Conservation (phyloP, 2,797 vertebrate genomes). For the Champsocephalus gunnari region DNA sequence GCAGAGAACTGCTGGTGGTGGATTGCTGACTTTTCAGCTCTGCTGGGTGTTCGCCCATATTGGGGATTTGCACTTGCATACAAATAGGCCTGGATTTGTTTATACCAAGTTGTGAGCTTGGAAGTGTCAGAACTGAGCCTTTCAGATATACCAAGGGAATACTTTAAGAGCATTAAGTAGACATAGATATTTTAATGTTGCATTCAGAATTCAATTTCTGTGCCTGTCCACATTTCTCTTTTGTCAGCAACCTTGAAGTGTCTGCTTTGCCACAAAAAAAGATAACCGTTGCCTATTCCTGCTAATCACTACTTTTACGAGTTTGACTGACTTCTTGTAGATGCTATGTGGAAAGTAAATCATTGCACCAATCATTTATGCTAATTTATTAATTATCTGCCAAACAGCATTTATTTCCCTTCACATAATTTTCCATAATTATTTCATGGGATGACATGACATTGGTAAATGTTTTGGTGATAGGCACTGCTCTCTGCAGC, state of each 20-base stretch:
- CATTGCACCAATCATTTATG: not conserved
- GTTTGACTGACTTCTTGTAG: not conserved
- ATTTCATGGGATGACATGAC: not conserved
- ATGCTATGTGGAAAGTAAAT: slow-evolving; percentile 4
- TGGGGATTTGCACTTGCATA: slow-evolving; percentile 40
- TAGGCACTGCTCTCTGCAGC: not conserved
- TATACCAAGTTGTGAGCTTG: not conserved
- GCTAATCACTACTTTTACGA: not conserved
- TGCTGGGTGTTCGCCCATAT: slow-evolving; percentile 35
- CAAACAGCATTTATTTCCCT: not conserved
- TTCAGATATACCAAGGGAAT: not conserved
- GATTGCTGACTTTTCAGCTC: slow-evolving; percentile 59
- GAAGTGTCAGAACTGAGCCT: slow-evolving; percentile 8
- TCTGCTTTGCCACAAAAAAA: slow-evolving; percentile 2
- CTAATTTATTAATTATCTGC: not conserved
- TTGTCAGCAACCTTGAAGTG: not conserved
- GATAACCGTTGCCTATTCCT: not conserved
- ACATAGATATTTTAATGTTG: not conserved
- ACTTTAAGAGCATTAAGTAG: not conserved
- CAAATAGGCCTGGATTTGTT: slow-evolving; percentile 24
- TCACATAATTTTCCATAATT: not conserved
- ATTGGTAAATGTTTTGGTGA: not conserved
- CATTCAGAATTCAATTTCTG: not conserved
- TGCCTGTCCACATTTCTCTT: not conserved
- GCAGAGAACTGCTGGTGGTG: slow-evolving; percentile 61